Conservation (phyloP, 2,113 vertebrate species). For the Tragelaphus buxtoni region DNA sequence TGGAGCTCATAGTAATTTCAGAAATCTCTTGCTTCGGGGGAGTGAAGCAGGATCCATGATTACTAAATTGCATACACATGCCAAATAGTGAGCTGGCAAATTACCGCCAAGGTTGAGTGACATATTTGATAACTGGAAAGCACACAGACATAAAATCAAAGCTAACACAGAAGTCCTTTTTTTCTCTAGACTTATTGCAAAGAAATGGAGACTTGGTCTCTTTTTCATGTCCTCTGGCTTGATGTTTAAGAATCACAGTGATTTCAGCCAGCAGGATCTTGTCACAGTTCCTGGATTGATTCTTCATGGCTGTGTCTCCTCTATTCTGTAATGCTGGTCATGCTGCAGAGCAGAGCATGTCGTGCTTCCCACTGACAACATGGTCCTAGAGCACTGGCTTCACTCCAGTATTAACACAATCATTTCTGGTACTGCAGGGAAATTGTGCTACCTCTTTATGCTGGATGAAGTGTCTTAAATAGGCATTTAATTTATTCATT, state of each 20-base stretch:
- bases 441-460: not conserved
- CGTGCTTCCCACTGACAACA: not conserved
- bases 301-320: not conserved
- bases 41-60: not conserved
- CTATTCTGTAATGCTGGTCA: not conserved
- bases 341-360: not conserved
- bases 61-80: not conserved
- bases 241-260: not conserved
- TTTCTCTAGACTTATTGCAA: not conserved
- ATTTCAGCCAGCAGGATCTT: conserved; percentile 2
- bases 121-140: not conserved
- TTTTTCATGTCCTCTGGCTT: not conserved
- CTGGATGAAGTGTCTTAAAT: conserved; percentile 40
- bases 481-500: conserved; percentile 66
- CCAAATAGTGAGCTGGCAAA: not conserved
- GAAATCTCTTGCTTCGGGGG: not conserved
- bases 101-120: not conserved
- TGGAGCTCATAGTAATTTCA: not conserved
- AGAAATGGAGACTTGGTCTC: not conserved
- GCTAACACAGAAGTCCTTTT: not conserved
- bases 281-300: conserved; percentile 17
- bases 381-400: not conserved
- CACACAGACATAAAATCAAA: not conserved
- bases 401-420: not conserved
- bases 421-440: not conserved